A percentile compares a stretch with the other conserved stretches of the same genome.
These are phyloP conservation scores for Patiria pectinifera DNA, from an alignment of 53 echinoderm and acorn worm genomes.

Conservation along the genomic window DNA sequence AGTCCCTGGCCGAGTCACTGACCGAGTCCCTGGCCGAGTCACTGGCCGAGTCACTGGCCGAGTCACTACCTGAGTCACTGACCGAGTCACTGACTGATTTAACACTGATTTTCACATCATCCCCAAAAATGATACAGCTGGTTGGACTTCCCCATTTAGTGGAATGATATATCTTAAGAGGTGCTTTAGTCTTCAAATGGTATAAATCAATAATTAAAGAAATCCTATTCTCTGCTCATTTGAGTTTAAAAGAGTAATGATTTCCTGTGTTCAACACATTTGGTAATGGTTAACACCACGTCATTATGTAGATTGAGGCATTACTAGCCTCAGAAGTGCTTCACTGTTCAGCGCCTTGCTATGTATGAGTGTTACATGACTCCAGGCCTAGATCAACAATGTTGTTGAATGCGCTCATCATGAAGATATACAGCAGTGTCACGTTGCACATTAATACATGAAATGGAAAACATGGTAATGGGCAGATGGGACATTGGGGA, in stretches of 20 bases:
- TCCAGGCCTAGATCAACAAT: neutral
- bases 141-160: no score
- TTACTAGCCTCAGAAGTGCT: neutral
- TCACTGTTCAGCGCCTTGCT: neutral
- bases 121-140: no score
- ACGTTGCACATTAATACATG: neutral
- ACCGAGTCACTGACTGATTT: no score
- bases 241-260: no score
- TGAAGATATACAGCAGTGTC: neutral
- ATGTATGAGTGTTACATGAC: neutral
- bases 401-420: neutral
- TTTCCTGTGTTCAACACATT: no score
- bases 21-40: no score
- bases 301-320: neutral
- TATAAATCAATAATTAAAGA: neutral
- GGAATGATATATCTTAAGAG: no score
- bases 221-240: neutral
- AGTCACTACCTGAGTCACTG: no score
- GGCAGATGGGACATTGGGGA: neutral
- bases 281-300: neutral
- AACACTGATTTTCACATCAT: no score
- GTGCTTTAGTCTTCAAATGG: neutral
- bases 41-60: no score
- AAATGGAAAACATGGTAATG: neutral
- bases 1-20: no score